Conservation (phyloP, 2,113 vertebrate species). For the Phalacrocorax pelagicus region DNA sequence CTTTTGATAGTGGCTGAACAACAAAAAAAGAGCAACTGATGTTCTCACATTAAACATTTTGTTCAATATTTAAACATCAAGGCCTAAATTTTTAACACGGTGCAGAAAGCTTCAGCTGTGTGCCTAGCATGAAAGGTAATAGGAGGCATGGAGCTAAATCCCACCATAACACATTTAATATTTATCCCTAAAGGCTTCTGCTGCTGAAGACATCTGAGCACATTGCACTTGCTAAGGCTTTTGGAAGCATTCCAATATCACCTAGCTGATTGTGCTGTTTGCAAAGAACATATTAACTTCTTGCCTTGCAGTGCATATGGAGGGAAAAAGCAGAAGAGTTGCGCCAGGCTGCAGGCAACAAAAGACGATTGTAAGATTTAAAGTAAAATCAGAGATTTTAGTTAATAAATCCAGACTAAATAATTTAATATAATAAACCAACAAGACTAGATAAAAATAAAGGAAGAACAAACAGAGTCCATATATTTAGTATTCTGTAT, state of each 20-base stretch:
- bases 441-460: background rate
- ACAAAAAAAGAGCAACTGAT: background rate
- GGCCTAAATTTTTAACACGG: constrained; percentile 36
- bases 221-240: background rate
- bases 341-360: background rate
- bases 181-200: constrained; percentile 31
- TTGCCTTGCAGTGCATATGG: background rate
- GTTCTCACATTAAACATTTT: constrained; percentile 15
- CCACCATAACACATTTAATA: background rate
- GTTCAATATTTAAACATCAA: constrained; percentile 55
- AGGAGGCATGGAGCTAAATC: background rate
- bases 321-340: background rate
- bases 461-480: background rate
- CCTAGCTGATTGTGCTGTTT: background rate
- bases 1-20: background rate
- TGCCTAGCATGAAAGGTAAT: background rate
- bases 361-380: background rate
- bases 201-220: background rate
- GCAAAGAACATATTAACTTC: background rate
- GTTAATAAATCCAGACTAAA: background rate
- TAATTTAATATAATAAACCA: background rate
- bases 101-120: background rate
- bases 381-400: background rate
- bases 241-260: background rate
- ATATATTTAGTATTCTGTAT: background rate